These are phyloP conservation scores for Forbesichthys agassizii DNA, from an alignment of 2,113 vertebrate genomes.

Conservation along the genomic window DNA sequence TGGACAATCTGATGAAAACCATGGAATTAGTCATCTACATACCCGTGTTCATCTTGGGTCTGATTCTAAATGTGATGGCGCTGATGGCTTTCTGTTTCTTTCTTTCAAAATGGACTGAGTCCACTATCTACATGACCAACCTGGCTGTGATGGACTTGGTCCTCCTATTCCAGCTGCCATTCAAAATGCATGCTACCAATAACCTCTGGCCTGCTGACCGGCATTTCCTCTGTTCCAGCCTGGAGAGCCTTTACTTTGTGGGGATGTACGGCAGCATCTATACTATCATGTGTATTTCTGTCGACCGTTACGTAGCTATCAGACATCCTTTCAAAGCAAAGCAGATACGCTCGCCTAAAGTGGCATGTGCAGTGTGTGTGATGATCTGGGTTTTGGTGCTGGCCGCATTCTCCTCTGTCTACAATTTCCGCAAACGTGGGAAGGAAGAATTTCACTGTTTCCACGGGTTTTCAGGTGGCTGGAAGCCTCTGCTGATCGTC, in stretches of 20 bases:
- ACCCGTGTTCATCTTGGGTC: slow-evolving; percentile 82
- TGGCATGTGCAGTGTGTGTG: slow-evolving; percentile 66
- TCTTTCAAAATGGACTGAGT: slow-evolving; percentile 79
- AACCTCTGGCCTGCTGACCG: not conserved
- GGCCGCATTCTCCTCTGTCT: slow-evolving; percentile 64
- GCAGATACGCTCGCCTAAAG: slow-evolving; percentile 74
- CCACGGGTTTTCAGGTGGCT: slow-evolving; percentile 77
- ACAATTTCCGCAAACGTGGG: slow-evolving; percentile 40
- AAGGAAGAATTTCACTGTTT: slow-evolving; percentile 73
- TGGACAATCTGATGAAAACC: slow-evolving; percentile 59
- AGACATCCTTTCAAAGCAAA: slow-evolving; percentile 76
- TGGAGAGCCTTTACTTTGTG: slow-evolving; percentile 84
- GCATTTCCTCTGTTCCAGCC: slow-evolving; percentile 72
- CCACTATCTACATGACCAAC: slow-evolving; percentile 88
- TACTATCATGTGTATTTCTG: slow-evolving; percentile 84
- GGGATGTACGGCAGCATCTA: slow-evolving; percentile 89
- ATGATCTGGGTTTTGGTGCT: slow-evolving; percentile 79
- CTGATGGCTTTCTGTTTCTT: slow-evolving; percentile 76
- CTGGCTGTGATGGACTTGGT: slow-evolving; percentile 84
- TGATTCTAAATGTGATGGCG: slow-evolving; percentile 78
- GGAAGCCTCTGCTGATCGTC: slow-evolving; percentile 74
- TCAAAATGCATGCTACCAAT: slow-evolving; percentile 77
- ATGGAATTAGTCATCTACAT: slow-evolving; percentile 79
- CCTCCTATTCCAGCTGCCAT: slow-evolving; percentile 82
- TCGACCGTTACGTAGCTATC: slow-evolving; percentile 86